Conservation (phyloP, 2,797 vertebrate species). For the Catharus ustulatus region DNA sequence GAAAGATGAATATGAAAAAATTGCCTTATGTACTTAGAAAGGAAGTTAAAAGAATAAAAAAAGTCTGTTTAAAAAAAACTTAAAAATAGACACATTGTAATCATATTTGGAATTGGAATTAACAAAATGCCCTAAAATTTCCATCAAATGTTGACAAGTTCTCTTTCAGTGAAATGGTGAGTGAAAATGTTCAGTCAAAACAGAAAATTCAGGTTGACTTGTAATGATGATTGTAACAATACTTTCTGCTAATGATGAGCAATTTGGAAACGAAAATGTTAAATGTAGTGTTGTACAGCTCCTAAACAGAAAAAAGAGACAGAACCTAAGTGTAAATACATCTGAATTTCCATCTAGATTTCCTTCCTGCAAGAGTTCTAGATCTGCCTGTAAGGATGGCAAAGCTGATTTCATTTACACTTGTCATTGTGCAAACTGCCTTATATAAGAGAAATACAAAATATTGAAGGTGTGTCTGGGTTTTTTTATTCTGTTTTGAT, state of each 20-base stretch:
- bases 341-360: neutral
- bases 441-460: neutral
- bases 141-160: neutral
- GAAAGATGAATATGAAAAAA: neutral
- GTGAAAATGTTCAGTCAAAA: neutral
- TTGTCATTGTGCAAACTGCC: neutral
- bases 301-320: neutral
- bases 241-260: neutral
- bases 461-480: rapidly evolving
- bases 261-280: neutral
- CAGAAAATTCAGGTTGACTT: neutral
- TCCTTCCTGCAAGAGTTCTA: neutral
- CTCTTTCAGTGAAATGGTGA: neutral
- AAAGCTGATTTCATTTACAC: neutral
- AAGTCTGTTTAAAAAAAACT: neutral
- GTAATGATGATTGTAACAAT: neutral
- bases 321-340: neutral
- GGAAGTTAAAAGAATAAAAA: neutral
- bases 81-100: neutral
- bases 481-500: neutral
- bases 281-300: neutral
- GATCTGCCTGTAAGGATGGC: neutral
- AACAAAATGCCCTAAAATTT: neutral
- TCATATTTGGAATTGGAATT: rapidly evolving
- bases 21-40: neutral